These are phyloP conservation scores for Chaetura pelagica DNA, from an alignment of 2,113 vertebrate species.

Conservation along the genomic window DNA sequence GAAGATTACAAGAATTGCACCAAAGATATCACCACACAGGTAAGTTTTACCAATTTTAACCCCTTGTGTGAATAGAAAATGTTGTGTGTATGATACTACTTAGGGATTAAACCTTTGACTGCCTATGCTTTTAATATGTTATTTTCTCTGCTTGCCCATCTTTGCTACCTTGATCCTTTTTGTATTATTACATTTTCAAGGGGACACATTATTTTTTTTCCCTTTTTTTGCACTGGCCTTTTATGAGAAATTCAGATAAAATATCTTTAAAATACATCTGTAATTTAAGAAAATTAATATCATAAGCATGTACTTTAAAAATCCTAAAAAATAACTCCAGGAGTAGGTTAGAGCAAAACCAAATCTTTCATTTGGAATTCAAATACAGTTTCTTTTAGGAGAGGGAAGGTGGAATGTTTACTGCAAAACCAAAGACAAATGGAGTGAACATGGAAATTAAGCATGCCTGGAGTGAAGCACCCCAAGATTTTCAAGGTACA, in stretches of 20 bases:
- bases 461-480: constrained; percentile 54
- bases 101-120: background rate
- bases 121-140: background rate
- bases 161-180: background rate
- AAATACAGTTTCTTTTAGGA: constrained; percentile 66
- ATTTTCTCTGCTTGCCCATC: background rate
- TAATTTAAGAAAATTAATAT: background rate
- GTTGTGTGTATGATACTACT: background rate
- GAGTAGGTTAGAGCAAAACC: background rate
- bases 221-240: background rate
- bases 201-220: background rate
- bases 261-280: background rate
- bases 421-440: constrained; percentile 61
- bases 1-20: constrained; percentile 63
- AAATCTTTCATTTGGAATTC: background rate
- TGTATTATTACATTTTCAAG: background rate
- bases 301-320: background rate
- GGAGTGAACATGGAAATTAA: constrained; percentile 58
- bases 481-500: constrained; percentile 72
- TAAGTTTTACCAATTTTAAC: constrained; percentile 13
- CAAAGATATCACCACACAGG: constrained; percentile 55
- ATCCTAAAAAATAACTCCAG: background rate
- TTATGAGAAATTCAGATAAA: background rate
- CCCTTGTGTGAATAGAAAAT: background rate
- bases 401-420: constrained; percentile 15